Base-by-base conservation (phyloP, 2,113 vertebrate genomes). In the Chiloscyllium plagiosum region DNA sequence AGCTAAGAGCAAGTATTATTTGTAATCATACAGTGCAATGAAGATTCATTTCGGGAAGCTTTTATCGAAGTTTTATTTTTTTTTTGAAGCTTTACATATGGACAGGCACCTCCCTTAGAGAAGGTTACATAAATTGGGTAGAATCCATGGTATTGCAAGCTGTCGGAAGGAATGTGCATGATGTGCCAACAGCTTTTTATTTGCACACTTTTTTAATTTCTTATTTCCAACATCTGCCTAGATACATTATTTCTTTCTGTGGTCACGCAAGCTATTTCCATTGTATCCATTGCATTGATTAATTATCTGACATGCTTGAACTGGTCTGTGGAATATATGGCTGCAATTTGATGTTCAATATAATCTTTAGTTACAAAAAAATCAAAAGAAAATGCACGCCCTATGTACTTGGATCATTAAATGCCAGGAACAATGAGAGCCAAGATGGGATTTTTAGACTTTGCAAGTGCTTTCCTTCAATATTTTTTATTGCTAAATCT, bases 251-350 rank as follows among this genome's bases (percentile, higher is more conserved):
- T 93, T 68, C 61, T 66, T 22, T 66, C 26, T 66, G 37, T n/a
- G 20, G 61, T 68, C 89, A 93, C 33, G 19, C 61, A 93, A 66
- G 61, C n/a, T 93, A 33, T 93, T 93, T 93, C 89, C 89, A 92
- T 92, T 93, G 33, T 93, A 93, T 93, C 61, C 89, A 93, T 93
- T 93, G 37, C 89, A 93, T 66, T 93, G 89, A 66, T 93, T 66
- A 93, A 93, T 68, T 92, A 93, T 93, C 89, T 93, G 61, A 61
- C 89, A n/a, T 68, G 61, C 33, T n/a, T 19, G 61, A 93, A 68
- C 20, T 37, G n/a, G 68, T 93, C 33, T n/a, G 89, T 68, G 19
- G 89, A 92, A 92, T 65, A 65, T n/a, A 65, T n/a, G 33, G 29
- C 61, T 93, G 33, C 89, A 37, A 37, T 10, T 65, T 93, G n/a